Evolutionary conservation across 2,113 vertebrate genomes (phyloP).

Genomic region (Aphyosemion australe): DNA sequence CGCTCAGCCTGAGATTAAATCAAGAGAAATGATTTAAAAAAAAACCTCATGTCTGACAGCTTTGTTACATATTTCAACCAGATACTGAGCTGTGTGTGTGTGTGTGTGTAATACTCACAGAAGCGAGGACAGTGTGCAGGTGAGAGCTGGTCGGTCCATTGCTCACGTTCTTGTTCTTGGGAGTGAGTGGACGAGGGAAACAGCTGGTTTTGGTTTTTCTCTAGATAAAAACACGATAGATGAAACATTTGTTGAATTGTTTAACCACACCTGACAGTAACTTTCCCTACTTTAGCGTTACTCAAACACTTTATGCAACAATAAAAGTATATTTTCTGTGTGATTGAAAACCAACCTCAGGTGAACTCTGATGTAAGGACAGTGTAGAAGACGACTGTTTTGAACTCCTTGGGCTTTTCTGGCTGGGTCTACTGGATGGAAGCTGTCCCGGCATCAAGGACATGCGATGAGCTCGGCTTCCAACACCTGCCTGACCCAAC

Average conservation of each 20-base stretch:
- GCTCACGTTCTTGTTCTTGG: conserved; percentile 78
- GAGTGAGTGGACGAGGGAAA: conserved; percentile 87
- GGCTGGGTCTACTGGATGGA: conserved; percentile 23
- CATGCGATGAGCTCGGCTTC: conserved; percentile 53
- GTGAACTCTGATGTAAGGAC: conserved; percentile 43
- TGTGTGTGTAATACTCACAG: conserved; percentile 46
- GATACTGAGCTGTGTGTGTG: neutral
- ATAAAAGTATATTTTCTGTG: neutral
- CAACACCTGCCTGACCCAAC: conserved; percentile 55
- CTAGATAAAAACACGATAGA: conserved; percentile 46
- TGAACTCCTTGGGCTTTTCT: conserved; percentile 42
- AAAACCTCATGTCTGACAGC: neutral
- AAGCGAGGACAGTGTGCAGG: conserved; percentile 38
- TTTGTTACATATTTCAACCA: too few relatives aligned
- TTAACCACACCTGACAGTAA: neutral
- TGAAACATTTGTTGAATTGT: neutral
- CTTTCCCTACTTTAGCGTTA: too few relatives aligned
- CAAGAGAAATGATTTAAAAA: neutral
- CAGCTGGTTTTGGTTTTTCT: conserved; percentile 85
- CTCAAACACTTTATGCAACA: neutral
- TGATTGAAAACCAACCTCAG: conserved; percentile 61
- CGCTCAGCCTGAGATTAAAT: conserved; percentile 66
- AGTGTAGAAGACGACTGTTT: conserved; percentile 38
- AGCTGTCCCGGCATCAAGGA: conserved; percentile 84
- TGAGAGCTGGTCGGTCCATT: conserved; percentile 36